Evolutionary conservation across 1,140 invertebrate species (phyloP).

Genomic region (Penaeus japonicus): DNA sequence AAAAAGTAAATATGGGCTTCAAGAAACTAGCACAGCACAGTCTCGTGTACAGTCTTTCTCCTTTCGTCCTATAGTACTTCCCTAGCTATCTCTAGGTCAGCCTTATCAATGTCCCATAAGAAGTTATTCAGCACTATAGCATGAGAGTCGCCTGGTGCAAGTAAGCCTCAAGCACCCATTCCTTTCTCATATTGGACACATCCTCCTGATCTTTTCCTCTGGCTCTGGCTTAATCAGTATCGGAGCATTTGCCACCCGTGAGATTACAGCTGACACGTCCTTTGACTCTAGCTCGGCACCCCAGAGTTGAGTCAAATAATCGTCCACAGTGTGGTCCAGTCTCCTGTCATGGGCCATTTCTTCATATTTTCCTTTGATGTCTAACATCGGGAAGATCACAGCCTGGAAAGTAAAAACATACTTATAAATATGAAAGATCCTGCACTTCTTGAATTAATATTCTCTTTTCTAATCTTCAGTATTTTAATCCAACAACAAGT

Average conservation of each 20-base stretch:
- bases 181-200: no score
- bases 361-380: constrained; percentile 23
- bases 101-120: no score
- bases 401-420: not conserved
- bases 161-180: no score
- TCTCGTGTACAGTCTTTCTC: no score
- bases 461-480: not conserved
- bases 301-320: constrained; percentile 32
- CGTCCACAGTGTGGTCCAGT: constrained; percentile 26
- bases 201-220: no score
- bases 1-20: no score
- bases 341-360: not conserved
- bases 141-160: no score
- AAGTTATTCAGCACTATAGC: no score
- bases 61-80: no score
- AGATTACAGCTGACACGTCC: constrained; percentile 38
- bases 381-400: constrained; percentile 36
- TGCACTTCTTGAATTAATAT: not conserved
- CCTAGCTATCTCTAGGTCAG: no score
- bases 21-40: no score
- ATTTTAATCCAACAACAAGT: no score
- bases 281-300: constrained; percentile 6
- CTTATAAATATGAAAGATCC: not conserved
- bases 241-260: constrained; percentile 32
- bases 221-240: constrained; percentile 39